Conservation (phyloP, 2,888 invertebrate species). For the Dioctria linearis region DNA sequence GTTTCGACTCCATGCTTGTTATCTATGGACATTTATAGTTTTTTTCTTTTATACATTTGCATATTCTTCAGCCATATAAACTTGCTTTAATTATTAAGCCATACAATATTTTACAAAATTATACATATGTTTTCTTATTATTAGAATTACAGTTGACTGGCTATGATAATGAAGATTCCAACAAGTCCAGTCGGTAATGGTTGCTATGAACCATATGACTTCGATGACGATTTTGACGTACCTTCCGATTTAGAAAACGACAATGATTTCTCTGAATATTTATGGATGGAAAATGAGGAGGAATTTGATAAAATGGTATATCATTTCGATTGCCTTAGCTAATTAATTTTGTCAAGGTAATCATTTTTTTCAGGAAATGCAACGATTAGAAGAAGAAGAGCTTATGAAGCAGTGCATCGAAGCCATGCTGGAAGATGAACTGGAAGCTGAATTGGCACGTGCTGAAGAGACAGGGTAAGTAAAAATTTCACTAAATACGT, state of each 20-base stretch:
- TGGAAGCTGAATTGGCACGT: constrained; percentile 72
- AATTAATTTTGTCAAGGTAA: background rate
- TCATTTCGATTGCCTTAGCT: constrained; percentile 13
- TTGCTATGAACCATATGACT: constrained; percentile 65
- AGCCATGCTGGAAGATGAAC: constrained; percentile 85
- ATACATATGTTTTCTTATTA: too few species aligned
- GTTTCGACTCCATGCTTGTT: too few species aligned
- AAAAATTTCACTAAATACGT: background rate
- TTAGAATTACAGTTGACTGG: constrained; percentile 32
- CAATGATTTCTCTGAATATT: constrained; percentile 87
- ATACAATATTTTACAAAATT: too few species aligned
- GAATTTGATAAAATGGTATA: constrained; percentile 91
- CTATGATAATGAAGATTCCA: constrained; percentile 69
- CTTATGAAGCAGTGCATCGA: constrained; percentile 90
- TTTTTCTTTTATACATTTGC: too few species aligned
- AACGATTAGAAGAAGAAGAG: constrained; percentile 89
- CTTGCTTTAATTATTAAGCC: too few species aligned
- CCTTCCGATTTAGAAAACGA: constrained; percentile 69
- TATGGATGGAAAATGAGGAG: constrained; percentile 97
- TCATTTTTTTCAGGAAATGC: constrained; percentile 79
- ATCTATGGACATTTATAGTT: too few species aligned
- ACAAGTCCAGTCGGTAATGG: constrained; percentile 62
- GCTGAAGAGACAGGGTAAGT: constrained; percentile 63
- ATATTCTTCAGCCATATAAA: too few species aligned
- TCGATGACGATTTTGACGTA: constrained; percentile 68